These are phyloP conservation scores for Lanius ludovicianus DNA, from an alignment of 2,113 vertebrate species.

Conservation along the genomic window DNA sequence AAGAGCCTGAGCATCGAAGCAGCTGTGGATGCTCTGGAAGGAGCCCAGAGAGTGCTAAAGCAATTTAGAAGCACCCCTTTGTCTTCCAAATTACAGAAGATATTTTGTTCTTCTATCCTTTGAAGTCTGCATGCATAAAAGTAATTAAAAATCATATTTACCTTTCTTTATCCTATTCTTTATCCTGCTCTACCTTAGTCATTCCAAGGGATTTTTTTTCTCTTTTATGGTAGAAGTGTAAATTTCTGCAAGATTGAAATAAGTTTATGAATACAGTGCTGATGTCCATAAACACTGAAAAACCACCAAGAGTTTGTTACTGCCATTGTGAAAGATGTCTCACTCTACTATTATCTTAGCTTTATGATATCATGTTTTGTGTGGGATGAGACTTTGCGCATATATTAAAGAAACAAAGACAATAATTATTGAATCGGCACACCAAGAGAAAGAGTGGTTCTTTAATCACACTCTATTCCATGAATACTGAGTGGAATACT, in stretches of 20 bases:
- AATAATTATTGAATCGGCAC: constrained; percentile 62
- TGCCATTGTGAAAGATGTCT: constrained; percentile 47
- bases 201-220: not conserved
- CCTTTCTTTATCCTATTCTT: constrained; percentile 9
- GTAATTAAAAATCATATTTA: not conserved
- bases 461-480: constrained; percentile 63
- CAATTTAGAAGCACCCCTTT: not conserved
- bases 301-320: not conserved
- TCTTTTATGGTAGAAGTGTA: not conserved
- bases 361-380: constrained; percentile 53
- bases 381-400: constrained; percentile 19
- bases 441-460: constrained; percentile 28
- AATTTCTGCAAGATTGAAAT: not conserved
- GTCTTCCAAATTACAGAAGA: not conserved
- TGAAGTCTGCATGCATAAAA: not conserved
- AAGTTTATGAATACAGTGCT: not conserved
- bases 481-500: constrained; percentile 64
- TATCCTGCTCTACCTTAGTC: not conserved
- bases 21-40: not conserved
- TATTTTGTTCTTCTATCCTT: not conserved
- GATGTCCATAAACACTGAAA: constrained; percentile 27
- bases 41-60: not conserved
- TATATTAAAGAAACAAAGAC: constrained; percentile 65
- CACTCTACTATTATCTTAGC: constrained; percentile 40
- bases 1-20: not conserved